Evolutionary conservation across 2,888 invertebrate genomes (phyloP).

Genomic region (Drosophila vallismaia): DNA sequence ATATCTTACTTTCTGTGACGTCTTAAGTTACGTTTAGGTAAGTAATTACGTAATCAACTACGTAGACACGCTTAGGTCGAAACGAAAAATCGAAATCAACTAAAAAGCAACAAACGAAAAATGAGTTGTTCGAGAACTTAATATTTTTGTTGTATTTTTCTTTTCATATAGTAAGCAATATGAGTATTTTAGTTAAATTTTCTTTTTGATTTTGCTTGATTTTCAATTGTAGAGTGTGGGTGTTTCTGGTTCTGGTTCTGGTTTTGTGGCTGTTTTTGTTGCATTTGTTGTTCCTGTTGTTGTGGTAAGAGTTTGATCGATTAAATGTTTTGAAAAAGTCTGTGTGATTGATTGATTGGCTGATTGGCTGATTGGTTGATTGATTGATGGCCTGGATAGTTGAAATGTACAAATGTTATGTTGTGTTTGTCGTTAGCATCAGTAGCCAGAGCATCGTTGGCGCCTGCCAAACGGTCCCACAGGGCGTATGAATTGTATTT

Average conservation of each 20-base stretch:
- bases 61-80: conserved; percentile 43
- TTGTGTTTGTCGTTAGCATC: conserved; percentile 31
- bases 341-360: conserved; percentile 48
- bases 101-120: conserved; percentile 49
- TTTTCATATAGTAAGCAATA: conserved; percentile 37
- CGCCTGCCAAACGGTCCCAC: conserved; percentile 36
- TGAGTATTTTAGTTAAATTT: conserved; percentile 47
- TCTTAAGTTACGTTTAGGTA: conserved; percentile 29
- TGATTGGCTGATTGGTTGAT: conserved; percentile 27
- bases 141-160: conserved; percentile 36
- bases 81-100: conserved; percentile 35
- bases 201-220: conserved; percentile 62
- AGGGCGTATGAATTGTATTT: conserved; percentile 48
- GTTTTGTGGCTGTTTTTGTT: conserved; percentile 36
- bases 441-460: conserved; percentile 19
- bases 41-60: conserved; percentile 49
- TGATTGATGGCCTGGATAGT: conserved; percentile 43
- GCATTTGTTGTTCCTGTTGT: conserved; percentile 32
- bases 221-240: conserved; percentile 52
- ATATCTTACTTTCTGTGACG: conserved; percentile 28
- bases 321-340: conserved; percentile 61
- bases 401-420: conserved; percentile 49
- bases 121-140: conserved; percentile 55
- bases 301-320: conserved; percentile 60
- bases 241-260: conserved; percentile 30